Evolutionary conservation across 2,113 vertebrate species (phyloP).

Genomic region (Trochalopteron elliotii): DNA sequence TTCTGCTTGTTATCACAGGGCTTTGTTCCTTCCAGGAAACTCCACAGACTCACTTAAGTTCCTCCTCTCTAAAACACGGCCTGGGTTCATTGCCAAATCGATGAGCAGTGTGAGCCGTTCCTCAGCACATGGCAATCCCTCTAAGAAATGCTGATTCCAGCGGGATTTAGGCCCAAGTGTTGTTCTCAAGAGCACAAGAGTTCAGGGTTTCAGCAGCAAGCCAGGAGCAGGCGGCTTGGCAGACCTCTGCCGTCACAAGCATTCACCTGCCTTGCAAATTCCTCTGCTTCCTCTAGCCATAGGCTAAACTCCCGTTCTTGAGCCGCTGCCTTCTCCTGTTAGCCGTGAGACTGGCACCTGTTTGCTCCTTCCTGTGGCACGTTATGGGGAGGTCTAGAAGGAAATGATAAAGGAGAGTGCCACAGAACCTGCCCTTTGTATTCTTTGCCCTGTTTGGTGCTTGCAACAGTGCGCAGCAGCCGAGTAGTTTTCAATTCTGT

Average conservation of each 20-base stretch:
- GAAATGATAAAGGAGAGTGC: no score
- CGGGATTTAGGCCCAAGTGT: neutral
- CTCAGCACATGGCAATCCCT: neutral
- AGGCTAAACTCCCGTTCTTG: no score
- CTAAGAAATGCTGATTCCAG: neutral
- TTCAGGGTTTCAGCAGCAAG: neutral
- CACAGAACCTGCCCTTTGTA: no score
- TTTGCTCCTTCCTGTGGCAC: no score
- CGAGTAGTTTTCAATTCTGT: no score
- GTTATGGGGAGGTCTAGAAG: no score
- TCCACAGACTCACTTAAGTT: neutral
- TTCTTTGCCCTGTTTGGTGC: no score
- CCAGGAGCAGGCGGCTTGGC: neutral
- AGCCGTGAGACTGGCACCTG: no score
- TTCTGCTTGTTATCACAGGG: neutral
- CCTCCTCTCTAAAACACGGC: neutral
- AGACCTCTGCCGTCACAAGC: neutral
- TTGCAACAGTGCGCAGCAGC: no score
- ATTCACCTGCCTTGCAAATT: no score
- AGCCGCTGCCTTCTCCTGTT: no score
- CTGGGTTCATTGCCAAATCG: neutral
- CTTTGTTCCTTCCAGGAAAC: neutral
- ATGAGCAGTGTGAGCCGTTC: neutral
- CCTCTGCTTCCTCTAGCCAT: no score
- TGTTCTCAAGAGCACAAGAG: neutral